phyloP scores from a whole-genome alignment of 2,113 vertebrate species.

The Nanorana parkeri region DNA sequence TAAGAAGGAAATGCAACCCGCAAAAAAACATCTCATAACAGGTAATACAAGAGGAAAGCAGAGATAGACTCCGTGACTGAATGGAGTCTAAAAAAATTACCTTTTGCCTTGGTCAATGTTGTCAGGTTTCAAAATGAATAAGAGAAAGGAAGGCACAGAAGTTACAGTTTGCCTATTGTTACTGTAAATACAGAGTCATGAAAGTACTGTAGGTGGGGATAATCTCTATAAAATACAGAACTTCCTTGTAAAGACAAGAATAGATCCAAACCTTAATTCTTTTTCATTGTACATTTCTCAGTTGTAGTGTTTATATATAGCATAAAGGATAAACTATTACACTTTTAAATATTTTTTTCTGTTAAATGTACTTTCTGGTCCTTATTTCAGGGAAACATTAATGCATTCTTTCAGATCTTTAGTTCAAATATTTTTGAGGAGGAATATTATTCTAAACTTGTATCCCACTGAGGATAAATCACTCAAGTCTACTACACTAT shows the following conservation, averaged over 20 bases:
- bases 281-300: too few species aligned
- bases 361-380: too few species aligned
- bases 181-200: slow-evolving; percentile 82
- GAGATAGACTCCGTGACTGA: slow-evolving; percentile 20
- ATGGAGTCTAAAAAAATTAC: slow-evolving; percentile 52
- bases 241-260: neutral
- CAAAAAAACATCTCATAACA: slow-evolving; percentile 16
- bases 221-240: slow-evolving; percentile 64
- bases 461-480: too few species aligned
- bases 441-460: too few species aligned
- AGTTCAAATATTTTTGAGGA: too few species aligned
- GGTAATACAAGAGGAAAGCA: slow-evolving; percentile 33
- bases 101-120: slow-evolving; percentile 64
- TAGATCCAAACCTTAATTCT: neutral
- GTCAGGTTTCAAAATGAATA: slow-evolving; percentile 75
- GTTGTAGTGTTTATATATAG: too few species aligned
- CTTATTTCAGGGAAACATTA: too few species aligned
- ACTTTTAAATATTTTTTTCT: too few species aligned
- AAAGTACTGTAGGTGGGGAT: slow-evolving; percentile 78
- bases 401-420: too few species aligned
- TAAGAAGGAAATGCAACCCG: neutral
- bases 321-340: too few species aligned
- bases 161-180: slow-evolving; percentile 69
- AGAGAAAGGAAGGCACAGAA: slow-evolving; percentile 70
- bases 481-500: too few species aligned